Base-by-base conservation (phyloP, 2,888 invertebrate species). In the Drosophila melanosoma region DNA sequence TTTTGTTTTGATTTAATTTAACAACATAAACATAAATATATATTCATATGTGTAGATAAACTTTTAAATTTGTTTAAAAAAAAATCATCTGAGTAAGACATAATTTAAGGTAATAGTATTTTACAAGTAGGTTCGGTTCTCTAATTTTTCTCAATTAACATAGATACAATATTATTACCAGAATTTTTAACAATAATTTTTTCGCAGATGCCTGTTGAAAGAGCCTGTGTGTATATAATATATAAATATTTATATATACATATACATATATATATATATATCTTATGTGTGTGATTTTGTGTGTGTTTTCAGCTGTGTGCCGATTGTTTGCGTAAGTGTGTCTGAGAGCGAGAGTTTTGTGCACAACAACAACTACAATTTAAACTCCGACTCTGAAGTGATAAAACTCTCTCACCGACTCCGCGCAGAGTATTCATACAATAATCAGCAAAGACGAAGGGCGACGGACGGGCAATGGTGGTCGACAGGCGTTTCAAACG, bases 281-380 rank as follows among this genome's bases (percentile, higher is more conserved):
- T 33, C 11, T 33, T 76, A n/a, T 60, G 17, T 71, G 40, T 77
- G 26, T 57, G 12, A 66, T 33, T 64, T 48, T 60, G 15, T 64
- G 48, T 61, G 40, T 56, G 59, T 66, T 54, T 62, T 6, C 56
- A 48, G 57, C 36, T 76, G 51, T 66, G 15, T 52, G 42, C 26
- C 70, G 66, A 59, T 71, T 73, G 38, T 68, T 74, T 72, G 80
- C 70, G 77, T 79, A 63, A 45, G 71, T 75, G 60, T 68, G 65
- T 79, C 74, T 78, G 86, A 79, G 88, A 73, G 90, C 77, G 84
- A 82, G 89, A 87, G 85, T 83, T 90, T 90, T 87, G 87, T 90
- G 87, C 89, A 90, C 87, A 90, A 87, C 89, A 84, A 87, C 89
- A 86, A 90, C 89, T 89, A 90, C 89, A 80, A 82, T 87, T 89